Conservation (phyloP, 1,140 invertebrate genomes). For the Calliphora vicina region DNA sequence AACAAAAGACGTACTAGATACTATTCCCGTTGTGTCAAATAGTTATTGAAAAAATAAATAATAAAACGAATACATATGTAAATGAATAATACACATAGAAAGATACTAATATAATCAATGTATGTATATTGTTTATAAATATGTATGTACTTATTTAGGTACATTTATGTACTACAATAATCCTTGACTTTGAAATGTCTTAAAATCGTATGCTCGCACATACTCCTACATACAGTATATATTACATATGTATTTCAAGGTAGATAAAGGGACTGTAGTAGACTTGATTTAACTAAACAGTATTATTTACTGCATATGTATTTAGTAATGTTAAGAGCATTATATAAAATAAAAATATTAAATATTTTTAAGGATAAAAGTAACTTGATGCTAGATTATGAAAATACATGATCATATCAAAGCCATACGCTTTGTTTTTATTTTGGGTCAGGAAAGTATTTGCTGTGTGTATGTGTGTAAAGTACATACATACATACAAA, state of each 20-base stretch:
- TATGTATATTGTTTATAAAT: not conserved
- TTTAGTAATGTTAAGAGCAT: not conserved
- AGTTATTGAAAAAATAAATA: not conserved
- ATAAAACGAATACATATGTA: not conserved
- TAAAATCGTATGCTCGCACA: not conserved
- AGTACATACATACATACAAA: no score
- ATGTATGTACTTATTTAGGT: no score
- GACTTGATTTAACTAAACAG: not conserved
- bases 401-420: no score
- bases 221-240: not conserved
- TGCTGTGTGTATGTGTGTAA: no score
- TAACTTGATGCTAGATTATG: no score
- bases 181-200: not conserved
- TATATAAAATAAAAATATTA: not conserved
- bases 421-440: no score
- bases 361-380: not conserved
- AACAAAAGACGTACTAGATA: not conserved
- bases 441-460: no score
- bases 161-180: not conserved
- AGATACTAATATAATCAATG: not conserved
- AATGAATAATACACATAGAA: not conserved
- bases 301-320: not conserved
- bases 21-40: no score
- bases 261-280: not conserved
- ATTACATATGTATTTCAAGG: no score